phyloP scores from a whole-genome alignment of 2,888 invertebrate species.

The Tachystola acroxantha region DNA sequence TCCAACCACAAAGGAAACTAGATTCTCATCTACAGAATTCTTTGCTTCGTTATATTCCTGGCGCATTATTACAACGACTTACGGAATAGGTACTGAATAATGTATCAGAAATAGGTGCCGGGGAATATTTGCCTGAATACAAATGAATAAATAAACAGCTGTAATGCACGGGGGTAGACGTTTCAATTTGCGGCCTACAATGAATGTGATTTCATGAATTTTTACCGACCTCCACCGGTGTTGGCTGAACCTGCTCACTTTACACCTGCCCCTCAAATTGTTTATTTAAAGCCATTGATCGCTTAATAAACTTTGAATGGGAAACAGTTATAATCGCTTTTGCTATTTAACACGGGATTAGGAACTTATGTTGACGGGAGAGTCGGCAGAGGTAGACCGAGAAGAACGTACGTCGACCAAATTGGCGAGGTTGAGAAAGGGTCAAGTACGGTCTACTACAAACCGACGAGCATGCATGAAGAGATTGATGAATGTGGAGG shows the following conservation, averaged over 20 bases:
- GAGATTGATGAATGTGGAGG: no score
- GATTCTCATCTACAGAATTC: neutral
- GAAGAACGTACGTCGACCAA: no score
- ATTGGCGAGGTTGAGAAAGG: no score
- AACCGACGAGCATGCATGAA: no score
- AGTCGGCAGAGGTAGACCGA: no score
- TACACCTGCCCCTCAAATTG: no score
- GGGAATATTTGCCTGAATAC: slow-evolving; percentile 16
- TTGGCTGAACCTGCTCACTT: neutral
- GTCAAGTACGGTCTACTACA: no score
- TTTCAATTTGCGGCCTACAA: slow-evolving; percentile 33
- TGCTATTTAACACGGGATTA: no score
- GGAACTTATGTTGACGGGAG: no score
- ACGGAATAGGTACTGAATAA: slow-evolving; percentile 16
- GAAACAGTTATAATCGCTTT: no score
- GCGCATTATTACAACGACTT: neutral
- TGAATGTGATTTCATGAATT: slow-evolving; percentile 35
- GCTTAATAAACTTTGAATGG: no score
- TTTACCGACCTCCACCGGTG: slow-evolving; percentile 16
- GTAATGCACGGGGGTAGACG: slow-evolving; percentile 19
- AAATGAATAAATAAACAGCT: slow-evolving; percentile 18
- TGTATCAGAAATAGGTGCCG: slow-evolving; percentile 15
- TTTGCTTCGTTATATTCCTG: neutral
- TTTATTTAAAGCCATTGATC: no score
- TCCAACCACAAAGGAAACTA: neutral